phyloP scores from a whole-genome alignment of 2,888 invertebrate genomes.

The Leptinotarsa tumamoca region DNA sequence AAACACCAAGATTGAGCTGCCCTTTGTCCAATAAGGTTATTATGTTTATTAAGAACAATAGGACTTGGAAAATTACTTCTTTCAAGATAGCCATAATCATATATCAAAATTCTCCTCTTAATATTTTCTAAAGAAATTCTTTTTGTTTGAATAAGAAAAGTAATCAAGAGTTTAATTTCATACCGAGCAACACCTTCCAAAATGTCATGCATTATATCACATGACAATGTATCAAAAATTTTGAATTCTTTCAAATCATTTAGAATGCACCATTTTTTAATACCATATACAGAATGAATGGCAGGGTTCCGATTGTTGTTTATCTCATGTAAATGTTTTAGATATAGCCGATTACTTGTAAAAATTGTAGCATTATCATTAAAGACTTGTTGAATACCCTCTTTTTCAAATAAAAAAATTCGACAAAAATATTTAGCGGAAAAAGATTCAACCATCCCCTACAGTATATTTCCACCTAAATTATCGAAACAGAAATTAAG shows the following conservation, averaged over 20 bases:
- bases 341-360: neutral
- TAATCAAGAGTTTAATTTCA: neutral
- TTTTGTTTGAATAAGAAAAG: conserved; percentile 8
- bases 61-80: conserved; percentile 3
- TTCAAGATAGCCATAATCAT: conserved; percentile 11
- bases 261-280: neutral
- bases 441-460: neutral
- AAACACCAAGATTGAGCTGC: conserved; percentile 27
- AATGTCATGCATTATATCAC: too few species aligned
- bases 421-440: conserved; percentile 17
- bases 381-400: neutral
- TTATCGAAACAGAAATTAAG: conserved; percentile 18
- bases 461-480: conserved; percentile 1
- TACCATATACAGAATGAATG: conserved; percentile 11
- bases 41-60: conserved; percentile 13
- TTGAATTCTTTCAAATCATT: neutral
- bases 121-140: neutral
- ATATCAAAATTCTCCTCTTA: neutral
- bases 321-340: conserved; percentile 3
- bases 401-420: conserved; percentile 3
- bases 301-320: conserved; percentile 6
- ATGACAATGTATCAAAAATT: too few species aligned
- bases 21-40: conserved; percentile 26
- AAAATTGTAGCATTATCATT: conserved; percentile 11
- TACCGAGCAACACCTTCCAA: too few species aligned